A percentile compares a stretch with the other conserved stretches of the same genome.
These are phyloP conservation scores for Mastomys coucha DNA, from an alignment of 2,113 vertebrate species.

Conservation along the genomic window DNA sequence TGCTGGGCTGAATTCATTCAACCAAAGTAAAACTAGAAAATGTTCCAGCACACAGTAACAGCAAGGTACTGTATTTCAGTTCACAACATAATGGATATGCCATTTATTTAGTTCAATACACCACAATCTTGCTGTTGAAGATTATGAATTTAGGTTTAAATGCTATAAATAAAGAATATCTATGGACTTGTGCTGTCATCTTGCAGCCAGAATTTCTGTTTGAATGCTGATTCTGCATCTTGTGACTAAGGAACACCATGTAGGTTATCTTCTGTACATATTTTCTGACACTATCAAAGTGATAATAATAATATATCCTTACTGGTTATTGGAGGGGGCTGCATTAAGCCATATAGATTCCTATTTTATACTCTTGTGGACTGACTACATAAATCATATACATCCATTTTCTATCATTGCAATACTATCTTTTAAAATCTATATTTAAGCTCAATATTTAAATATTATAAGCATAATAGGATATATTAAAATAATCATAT, in stretches of 20 bases:
- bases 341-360: neutral
- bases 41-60: neutral
- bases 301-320: neutral
- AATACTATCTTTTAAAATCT: neutral
- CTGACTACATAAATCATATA: neutral
- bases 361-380: neutral
- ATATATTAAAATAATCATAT: neutral
- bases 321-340: too few relatives aligned
- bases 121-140: neutral
- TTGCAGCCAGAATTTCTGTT: neutral
- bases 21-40: neutral
- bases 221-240: neutral
- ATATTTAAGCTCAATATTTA: neutral
- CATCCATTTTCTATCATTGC: neutral
- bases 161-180: neutral
- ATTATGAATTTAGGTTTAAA: neutral
- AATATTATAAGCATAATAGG: neutral
- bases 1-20: slow-evolving; percentile 47
- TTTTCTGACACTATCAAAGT: neutral
- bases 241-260: neutral
- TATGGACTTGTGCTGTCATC: neutral
- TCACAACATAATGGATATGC: neutral
- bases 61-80: neutral
- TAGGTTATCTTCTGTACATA: neutral
- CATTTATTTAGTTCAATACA: slow-evolving; percentile 36